Percentiles rank a stretch among this genome's conserved stretches.
Conservation (phyloP, 1,140 invertebrate species). For the Drosophila setifemur region DNA sequence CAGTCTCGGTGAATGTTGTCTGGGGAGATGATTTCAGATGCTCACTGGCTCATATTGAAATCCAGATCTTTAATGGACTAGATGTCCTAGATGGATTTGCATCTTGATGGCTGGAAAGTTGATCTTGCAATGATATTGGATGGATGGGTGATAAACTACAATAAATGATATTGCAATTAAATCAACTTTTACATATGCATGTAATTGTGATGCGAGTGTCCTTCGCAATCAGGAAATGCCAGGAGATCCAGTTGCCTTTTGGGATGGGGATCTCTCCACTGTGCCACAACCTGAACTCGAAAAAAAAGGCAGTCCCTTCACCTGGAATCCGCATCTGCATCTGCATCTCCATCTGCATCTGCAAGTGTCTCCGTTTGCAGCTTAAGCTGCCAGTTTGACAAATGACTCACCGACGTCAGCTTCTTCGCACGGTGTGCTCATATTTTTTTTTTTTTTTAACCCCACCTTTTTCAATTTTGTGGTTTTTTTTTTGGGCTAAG, state of each 20-base stretch:
- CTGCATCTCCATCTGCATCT: not conserved
- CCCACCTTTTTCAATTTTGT: not conserved
- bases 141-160: not conserved
- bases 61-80: conserved; percentile 3
- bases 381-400: conserved; percentile 37
- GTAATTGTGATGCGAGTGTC: too few relatives aligned
- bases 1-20: conserved; percentile 28
- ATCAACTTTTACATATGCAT: too few relatives aligned
- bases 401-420: conserved; percentile 51
- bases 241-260: conserved; percentile 5
- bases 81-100: conserved; percentile 13
- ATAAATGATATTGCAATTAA: too few relatives aligned
- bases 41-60: not conserved
- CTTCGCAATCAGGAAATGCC: conserved; percentile 34
- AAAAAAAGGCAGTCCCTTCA: conserved; percentile 22
- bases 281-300: conserved; percentile 8
- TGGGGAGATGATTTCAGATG: conserved; percentile 5
- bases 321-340: not conserved
- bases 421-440: conserved; percentile 3
- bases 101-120: conserved; percentile 22
- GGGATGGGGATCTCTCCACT: conserved; percentile 22
- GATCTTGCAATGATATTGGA: not conserved
- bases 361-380: conserved; percentile 26
- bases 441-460: not conserved
- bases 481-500: not conserved